phyloP scores from a whole-genome alignment of 1,140 invertebrate species.

The Brachionus paranguensis region DNA sequence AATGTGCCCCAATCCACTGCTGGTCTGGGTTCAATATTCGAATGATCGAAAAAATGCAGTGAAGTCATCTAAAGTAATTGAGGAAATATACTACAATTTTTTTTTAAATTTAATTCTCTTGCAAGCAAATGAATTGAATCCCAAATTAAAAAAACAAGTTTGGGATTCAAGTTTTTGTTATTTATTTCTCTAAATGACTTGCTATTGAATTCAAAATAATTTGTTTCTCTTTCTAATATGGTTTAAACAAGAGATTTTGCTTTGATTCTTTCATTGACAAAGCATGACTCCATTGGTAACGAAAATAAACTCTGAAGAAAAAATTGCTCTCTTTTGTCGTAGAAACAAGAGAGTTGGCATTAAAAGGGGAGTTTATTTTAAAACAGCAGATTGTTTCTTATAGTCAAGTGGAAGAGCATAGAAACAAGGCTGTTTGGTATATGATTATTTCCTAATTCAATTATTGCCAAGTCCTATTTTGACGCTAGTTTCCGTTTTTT shows the following conservation, averaged over 20 bases:
- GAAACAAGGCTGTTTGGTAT: background rate
- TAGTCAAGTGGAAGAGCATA: background rate
- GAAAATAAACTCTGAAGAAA: background rate
- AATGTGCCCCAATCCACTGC: conserved; percentile 33
- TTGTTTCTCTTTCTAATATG: conserved; percentile 1
- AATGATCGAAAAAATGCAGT: conserved; percentile 32
- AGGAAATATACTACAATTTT: background rate
- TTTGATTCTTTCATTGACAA: conserved; percentile 13
- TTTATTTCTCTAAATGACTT: conserved; percentile 26
- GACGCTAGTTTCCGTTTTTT: background rate
- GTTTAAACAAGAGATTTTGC: conserved; percentile 31
- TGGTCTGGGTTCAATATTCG: conserved; percentile 5
- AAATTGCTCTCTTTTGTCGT: background rate
- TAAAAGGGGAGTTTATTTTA: background rate
- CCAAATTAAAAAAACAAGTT: background rate
- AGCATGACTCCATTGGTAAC: conserved; percentile 36
- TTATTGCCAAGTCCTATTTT: background rate
- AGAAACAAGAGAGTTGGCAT: background rate
- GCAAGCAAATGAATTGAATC: background rate
- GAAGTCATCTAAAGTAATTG: conserved; percentile 9
- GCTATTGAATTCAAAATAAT: background rate
- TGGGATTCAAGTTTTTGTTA: conserved; percentile 7
- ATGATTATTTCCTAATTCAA: background rate
- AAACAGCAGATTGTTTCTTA: conserved; percentile 8
- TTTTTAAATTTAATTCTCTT: background rate